Conservation (phyloP, 1,140 invertebrate species). For the Pseudomyrmex sp. region DNA sequence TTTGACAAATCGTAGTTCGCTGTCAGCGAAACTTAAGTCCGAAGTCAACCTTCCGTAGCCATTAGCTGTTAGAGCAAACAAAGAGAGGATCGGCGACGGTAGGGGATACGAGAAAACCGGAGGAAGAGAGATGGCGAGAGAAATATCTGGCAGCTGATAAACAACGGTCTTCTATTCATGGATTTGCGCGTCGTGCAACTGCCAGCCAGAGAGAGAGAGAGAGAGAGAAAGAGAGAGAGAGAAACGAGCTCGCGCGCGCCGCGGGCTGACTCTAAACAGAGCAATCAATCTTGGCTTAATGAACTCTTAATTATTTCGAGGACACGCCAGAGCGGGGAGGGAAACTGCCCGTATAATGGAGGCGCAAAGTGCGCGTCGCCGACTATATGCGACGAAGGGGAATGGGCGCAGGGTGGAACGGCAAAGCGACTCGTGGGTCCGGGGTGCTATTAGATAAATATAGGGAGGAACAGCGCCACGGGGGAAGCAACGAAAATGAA, state of each 20-base stretch:
- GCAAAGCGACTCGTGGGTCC: slow-evolving; percentile 59
- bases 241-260: slow-evolving; percentile 19
- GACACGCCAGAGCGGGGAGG: slow-evolving; percentile 77
- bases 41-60: slow-evolving; percentile 64
- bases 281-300: slow-evolving; percentile 82
- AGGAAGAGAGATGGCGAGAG: not conserved
- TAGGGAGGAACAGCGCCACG: slow-evolving; percentile 72
- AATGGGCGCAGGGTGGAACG: slow-evolving; percentile 48
- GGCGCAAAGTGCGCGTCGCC: slow-evolving; percentile 81
- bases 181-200: slow-evolving; percentile 68
- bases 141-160: slow-evolving; percentile 72
- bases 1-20: slow-evolving; percentile 54
- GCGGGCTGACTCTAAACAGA: slow-evolving; percentile 73
- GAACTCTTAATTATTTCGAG: slow-evolving; percentile 85
- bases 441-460: slow-evolving; percentile 80
- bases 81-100: slow-evolving; percentile 37
- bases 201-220: not conserved
- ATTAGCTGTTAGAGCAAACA: slow-evolving; percentile 64
- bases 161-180: slow-evolving; percentile 77
- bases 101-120: slow-evolving; percentile 6
- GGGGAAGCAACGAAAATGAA: slow-evolving; percentile 75
- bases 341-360: slow-evolving; percentile 84
- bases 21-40: slow-evolving; percentile 41
- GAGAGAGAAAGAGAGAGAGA: not conserved
- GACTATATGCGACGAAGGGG: slow-evolving; percentile 61